phyloP scores from a whole-genome alignment of 2,797 vertebrate species.

The Limosa lapponica region DNA sequence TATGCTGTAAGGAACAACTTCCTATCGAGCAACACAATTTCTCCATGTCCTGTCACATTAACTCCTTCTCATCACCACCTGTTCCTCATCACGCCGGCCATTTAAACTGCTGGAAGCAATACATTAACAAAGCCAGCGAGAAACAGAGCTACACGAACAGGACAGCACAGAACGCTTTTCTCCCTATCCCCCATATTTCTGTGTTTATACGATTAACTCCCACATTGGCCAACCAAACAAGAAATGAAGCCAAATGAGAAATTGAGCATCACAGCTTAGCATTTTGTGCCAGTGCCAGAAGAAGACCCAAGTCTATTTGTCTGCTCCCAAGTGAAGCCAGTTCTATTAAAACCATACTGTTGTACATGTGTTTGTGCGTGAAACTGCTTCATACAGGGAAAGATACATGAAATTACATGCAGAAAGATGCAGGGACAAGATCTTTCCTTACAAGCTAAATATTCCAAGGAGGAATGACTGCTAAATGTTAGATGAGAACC shows the following conservation, averaged over 20 bases:
- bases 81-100: not conserved
- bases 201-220: conserved; percentile 51
- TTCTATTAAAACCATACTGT: not conserved
- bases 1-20: not conserved
- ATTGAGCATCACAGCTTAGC: not conserved
- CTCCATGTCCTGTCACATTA: not conserved
- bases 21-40: not conserved
- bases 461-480: not conserved
- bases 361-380: not conserved
- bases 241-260: conserved; percentile 51
- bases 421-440: not conserved
- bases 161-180: not conserved
- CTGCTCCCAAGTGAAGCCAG: not conserved
- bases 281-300: not conserved
- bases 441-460: not conserved
- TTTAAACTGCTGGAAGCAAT: not conserved
- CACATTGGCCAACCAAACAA: conserved; percentile 35
- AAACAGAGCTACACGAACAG: not conserved
- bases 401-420: not conserved
- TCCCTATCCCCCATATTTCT: not conserved
- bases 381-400: not conserved
- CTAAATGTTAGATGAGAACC: not conserved
- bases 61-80: not conserved
- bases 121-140: not conserved
- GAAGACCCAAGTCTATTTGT: not conserved